phyloP scores from a whole-genome alignment of 2,113 vertebrate genomes.

The Lagopus leucura region DNA sequence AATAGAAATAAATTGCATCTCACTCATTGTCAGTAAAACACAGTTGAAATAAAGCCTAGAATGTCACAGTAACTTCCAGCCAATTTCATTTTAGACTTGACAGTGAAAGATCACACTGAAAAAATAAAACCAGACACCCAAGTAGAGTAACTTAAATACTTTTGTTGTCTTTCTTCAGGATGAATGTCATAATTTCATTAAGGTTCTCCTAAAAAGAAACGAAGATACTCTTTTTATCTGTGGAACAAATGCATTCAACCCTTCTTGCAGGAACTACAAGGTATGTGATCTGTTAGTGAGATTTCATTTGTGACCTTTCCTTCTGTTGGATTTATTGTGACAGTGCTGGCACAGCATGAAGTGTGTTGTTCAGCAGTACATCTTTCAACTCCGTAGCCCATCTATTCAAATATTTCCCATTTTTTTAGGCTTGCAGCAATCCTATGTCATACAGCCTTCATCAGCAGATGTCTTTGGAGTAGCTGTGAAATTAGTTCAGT shows the following conservation, averaged over 20 bases:
- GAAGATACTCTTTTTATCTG: slow-evolving; percentile 96
- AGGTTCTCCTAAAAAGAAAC: slow-evolving; percentile 95
- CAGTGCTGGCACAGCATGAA: neutral
- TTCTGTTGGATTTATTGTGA: slow-evolving; percentile 18
- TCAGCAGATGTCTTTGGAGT: neutral
- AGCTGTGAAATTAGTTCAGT: neutral
- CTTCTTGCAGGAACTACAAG: slow-evolving; percentile 95
- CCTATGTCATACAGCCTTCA: neutral
- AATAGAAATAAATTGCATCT: neutral
- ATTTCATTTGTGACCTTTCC: neutral
- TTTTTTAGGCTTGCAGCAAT: neutral
- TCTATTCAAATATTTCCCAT: neutral
- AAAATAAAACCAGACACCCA: neutral
- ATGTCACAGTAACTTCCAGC: neutral
- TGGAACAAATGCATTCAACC: slow-evolving; percentile 98
- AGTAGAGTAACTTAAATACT: neutral
- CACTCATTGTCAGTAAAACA: neutral
- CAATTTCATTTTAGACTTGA: neutral
- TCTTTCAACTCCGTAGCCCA: neutral
- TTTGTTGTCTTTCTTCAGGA: slow-evolving; percentile 82
- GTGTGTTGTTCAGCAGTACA: slow-evolving; percentile 6
- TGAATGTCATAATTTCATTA: slow-evolving; percentile 99
- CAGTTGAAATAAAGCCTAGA: slow-evolving; percentile 1
- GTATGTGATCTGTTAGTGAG: slow-evolving; percentile 72
- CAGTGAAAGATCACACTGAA: neutral